A percentile compares a stretch with the other conserved stretches of the same genome.
These are phyloP conservation scores for Graptemys geographica DNA, from an alignment of 2,797 vertebrate species.

Conservation along the genomic window DNA sequence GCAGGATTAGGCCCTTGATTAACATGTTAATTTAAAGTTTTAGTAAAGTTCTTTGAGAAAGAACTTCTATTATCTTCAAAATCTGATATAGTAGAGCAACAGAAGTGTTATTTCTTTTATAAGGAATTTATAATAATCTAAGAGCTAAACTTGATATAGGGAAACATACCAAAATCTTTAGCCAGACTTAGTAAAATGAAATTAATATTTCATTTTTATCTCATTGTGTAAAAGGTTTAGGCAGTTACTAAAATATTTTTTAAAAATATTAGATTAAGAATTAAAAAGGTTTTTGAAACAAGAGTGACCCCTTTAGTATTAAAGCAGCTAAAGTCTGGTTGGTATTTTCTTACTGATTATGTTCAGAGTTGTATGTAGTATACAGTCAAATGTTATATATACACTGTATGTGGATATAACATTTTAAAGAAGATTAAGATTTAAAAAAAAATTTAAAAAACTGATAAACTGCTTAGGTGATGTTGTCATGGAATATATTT, in stretches of 20 bases:
- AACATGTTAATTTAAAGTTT: not conserved
- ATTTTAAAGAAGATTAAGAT: not conserved
- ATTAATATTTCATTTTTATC: not conserved
- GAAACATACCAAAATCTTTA: accelerated
- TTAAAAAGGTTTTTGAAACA: not conserved
- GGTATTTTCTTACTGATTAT: slow-evolving; percentile 5
- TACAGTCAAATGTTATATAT: not conserved
- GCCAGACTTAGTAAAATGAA: not conserved
- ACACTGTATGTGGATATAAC: not conserved
- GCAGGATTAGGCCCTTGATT: not conserved
- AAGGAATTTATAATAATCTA: not conserved
- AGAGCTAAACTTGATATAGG: not conserved
- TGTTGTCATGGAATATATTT: not conserved
- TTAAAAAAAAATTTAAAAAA: not conserved
- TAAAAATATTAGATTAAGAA: not conserved
- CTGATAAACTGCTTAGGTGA: not conserved
- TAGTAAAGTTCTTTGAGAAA: not conserved
- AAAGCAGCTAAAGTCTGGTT: not conserved
- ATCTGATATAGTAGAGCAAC: not conserved
- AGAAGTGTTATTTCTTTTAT: not conserved
- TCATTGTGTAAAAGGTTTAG: not conserved
- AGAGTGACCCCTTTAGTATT: slow-evolving; percentile 17
- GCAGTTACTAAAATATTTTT: not conserved
- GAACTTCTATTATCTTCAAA: not conserved
- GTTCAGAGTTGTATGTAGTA: not conserved